A percentile compares a stretch with the other conserved stretches of the same genome.
These are phyloP conservation scores for Geococcyx californianus DNA, from an alignment of 2,113 vertebrate species.

Conservation along the genomic window DNA sequence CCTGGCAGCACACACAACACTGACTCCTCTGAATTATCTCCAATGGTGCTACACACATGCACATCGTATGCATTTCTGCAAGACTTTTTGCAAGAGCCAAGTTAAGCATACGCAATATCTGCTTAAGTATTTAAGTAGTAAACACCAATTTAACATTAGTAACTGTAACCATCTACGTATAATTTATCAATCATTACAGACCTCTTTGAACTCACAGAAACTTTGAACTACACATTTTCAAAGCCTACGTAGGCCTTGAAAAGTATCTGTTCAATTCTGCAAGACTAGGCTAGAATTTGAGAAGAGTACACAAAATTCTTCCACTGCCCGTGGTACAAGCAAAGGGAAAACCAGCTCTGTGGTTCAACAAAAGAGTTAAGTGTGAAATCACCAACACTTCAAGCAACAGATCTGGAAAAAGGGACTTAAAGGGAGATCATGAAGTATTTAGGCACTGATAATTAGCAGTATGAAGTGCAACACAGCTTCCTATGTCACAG, in stretches of 20 bases:
- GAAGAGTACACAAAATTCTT: background rate
- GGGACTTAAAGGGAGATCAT: background rate
- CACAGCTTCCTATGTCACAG: background rate
- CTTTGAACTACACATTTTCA: background rate
- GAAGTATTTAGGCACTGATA: background rate
- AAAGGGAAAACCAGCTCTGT: background rate
- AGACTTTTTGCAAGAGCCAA: background rate
- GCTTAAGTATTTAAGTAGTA: background rate
- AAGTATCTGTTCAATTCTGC: background rate
- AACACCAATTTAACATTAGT: background rate
- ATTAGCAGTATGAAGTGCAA: accelerated
- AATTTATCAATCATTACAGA: background rate
- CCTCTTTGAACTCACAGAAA: background rate
- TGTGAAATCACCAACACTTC: background rate
- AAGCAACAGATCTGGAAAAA: background rate
- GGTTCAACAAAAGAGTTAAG: background rate
- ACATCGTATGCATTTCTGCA: background rate
- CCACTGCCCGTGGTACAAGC: background rate
- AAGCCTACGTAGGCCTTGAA: background rate
- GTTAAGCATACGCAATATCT: background rate
- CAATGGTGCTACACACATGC: background rate
- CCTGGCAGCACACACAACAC: background rate
- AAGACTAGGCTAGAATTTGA: background rate
- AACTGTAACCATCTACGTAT: background rate
- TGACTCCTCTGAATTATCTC: background rate